Percentiles rank a stretch among this genome's conserved stretches.
phyloP scores from a whole-genome alignment of 2,113 vertebrate species.

The Sinocyclocheilus maitianheensis region DNA sequence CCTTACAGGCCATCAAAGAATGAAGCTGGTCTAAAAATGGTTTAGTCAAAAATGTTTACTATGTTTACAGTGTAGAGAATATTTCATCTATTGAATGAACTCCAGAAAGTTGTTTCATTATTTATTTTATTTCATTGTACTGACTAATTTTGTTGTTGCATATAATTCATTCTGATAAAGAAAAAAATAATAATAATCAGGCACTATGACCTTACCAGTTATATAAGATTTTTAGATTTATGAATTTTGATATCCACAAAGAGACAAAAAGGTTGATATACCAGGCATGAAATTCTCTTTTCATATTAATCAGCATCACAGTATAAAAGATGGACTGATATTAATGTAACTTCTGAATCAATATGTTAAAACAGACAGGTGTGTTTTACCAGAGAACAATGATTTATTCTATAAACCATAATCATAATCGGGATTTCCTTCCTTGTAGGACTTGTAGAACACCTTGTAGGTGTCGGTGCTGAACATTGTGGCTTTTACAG shows the following conservation, averaged over 20 bases:
- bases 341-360: not conserved
- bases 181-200: too few relatives aligned
- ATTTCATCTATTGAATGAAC: not conserved
- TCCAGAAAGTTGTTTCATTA: not conserved
- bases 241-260: not conserved
- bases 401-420: slow-evolving; percentile 74
- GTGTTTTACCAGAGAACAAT: not conserved
- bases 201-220: too few relatives aligned
- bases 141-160: too few relatives aligned
- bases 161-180: too few relatives aligned
- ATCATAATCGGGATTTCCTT: slow-evolving; percentile 82
- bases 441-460: slow-evolving; percentile 71
- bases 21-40: not conserved
- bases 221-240: not conserved
- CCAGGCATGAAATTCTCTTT: not conserved
- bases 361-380: not conserved
- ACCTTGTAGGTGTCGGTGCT: slow-evolving; percentile 66
- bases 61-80: not conserved
- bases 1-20: not conserved
- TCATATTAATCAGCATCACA: not conserved
- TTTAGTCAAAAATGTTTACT: not conserved
- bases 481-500: slow-evolving; percentile 72
- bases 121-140: not conserved
- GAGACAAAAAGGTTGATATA: not conserved
- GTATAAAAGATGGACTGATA: not conserved